Evolutionary conservation across 2,113 vertebrate genomes (phyloP).

Genomic region (Centropus bengalensis): DNA sequence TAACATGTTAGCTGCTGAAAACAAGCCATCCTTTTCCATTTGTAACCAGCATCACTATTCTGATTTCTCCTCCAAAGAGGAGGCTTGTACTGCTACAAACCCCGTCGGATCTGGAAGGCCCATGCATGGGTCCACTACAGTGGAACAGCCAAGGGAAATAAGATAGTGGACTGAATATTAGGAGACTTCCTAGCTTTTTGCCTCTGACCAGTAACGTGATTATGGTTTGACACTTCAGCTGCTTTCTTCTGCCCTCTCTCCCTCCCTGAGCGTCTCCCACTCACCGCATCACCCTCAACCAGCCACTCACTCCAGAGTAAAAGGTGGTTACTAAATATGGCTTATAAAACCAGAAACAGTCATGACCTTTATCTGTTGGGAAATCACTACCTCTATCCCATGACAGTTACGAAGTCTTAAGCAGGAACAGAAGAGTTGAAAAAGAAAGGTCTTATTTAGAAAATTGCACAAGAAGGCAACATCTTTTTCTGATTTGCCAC

Average conservation of each 20-base stretch:
- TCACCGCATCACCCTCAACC: not conserved
- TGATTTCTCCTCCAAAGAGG: not conserved
- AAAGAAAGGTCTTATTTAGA: not conserved
- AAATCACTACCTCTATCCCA: not conserved
- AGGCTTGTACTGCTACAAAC: not conserved
- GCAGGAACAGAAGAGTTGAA: not conserved
- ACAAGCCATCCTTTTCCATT: not conserved
- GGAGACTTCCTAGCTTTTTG: not conserved
- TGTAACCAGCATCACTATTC: not conserved
- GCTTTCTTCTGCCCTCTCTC: not conserved
- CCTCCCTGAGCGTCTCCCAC: not conserved
- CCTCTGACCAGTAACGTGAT: not conserved
- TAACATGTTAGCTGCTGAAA: not conserved
- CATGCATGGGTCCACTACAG: no score
- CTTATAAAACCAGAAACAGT: not conserved
- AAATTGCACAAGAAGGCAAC: not conserved
- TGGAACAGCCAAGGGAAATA: not conserved
- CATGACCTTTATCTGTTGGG: not conserved
- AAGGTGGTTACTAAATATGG: rapidly evolving
- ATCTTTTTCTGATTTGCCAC: not conserved
- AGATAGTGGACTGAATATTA: not conserved
- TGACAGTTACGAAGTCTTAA: not conserved
- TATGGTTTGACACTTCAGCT: not conserved
- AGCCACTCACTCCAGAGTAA: not conserved
- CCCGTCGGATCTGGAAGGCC: not conserved